These are phyloP conservation scores for Colinus virginianus DNA, from an alignment of 2,113 vertebrate genomes.

Conservation along the genomic window DNA sequence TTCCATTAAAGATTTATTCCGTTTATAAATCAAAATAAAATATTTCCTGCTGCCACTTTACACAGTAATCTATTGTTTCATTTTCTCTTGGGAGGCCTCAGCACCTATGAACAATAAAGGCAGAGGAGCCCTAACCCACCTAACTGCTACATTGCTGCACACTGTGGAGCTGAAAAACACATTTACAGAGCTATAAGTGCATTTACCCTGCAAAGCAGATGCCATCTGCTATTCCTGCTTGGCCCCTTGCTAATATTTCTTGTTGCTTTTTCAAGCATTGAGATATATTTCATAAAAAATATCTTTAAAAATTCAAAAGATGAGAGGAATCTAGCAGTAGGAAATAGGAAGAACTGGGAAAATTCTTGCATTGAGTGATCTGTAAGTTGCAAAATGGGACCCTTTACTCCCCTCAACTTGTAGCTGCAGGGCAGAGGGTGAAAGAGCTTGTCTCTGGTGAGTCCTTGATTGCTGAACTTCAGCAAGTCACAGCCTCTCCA, in stretches of 20 bases:
- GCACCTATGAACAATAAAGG: not conserved
- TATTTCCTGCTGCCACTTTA: not conserved
- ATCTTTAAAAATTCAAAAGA: not conserved
- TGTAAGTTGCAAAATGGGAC: not conserved
- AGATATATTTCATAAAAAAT: not conserved
- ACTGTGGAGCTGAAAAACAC: not conserved
- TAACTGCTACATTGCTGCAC: not conserved
- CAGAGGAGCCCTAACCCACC: not conserved
- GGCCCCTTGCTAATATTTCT: conserved; percentile 16
- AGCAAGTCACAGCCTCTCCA: not conserved
- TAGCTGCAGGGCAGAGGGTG: not conserved
- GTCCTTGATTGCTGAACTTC: not conserved
- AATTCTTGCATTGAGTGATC: not conserved
- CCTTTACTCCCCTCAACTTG: not conserved
- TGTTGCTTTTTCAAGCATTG: not conserved
- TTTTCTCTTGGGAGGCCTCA: not conserved
- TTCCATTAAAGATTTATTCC: not conserved
- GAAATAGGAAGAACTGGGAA: not conserved
- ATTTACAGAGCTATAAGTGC: not conserved
- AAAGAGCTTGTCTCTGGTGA: not conserved
- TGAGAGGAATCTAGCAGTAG: not conserved
- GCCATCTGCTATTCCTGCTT: not conserved
- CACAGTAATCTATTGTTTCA: not conserved
- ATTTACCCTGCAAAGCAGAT: not conserved
- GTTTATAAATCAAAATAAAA: conserved; percentile 33